Evolutionary conservation across 1,140 invertebrate genomes (phyloP).

Genomic region (Drosophila quadrilineata): DNA sequence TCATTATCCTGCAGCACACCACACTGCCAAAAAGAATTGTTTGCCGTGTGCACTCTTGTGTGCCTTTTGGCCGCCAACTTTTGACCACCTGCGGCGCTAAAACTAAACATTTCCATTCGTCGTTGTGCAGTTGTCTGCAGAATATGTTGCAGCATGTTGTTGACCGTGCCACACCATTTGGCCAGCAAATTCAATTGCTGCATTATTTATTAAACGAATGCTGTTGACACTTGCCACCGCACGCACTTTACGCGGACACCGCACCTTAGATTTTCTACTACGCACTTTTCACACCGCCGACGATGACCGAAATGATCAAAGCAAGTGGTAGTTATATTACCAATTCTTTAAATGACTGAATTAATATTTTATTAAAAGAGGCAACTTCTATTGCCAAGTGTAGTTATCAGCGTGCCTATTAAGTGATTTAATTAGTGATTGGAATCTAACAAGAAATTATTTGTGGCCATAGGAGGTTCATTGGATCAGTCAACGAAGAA

Average conservation of each 20-base stretch:
- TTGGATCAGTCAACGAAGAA: too few relatives aligned
- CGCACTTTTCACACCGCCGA: too few relatives aligned
- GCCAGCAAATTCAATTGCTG: conserved; percentile 49
- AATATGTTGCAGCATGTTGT: conserved; percentile 50
- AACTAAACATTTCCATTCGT: conserved; percentile 49
- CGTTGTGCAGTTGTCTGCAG: conserved; percentile 43
- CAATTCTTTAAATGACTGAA: conserved; percentile 11
- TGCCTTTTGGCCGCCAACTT: conserved; percentile 39
- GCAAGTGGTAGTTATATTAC: too few relatives aligned
- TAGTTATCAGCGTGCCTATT: too few relatives aligned
- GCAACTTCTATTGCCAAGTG: too few relatives aligned
- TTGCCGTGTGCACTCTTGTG: conserved; percentile 7
- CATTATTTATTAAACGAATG: conserved; percentile 69
- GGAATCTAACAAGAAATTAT: too few relatives aligned
- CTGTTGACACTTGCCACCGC: conserved; percentile 40
- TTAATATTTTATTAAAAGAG: conserved; percentile 30
- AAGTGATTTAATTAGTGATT: too few relatives aligned
- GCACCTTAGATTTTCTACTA: too few relatives aligned
- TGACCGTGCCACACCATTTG: conserved; percentile 23
- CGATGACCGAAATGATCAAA: too few relatives aligned
- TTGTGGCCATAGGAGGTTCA: too few relatives aligned
- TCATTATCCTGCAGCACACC: conserved; percentile 61
- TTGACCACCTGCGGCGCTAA: conserved; percentile 60
- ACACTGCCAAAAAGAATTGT: not conserved
- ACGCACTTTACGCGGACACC: not conserved